These are phyloP conservation scores for Brachyistius frenatus DNA, from an alignment of 2,113 vertebrate genomes.

Conservation along the genomic window DNA sequence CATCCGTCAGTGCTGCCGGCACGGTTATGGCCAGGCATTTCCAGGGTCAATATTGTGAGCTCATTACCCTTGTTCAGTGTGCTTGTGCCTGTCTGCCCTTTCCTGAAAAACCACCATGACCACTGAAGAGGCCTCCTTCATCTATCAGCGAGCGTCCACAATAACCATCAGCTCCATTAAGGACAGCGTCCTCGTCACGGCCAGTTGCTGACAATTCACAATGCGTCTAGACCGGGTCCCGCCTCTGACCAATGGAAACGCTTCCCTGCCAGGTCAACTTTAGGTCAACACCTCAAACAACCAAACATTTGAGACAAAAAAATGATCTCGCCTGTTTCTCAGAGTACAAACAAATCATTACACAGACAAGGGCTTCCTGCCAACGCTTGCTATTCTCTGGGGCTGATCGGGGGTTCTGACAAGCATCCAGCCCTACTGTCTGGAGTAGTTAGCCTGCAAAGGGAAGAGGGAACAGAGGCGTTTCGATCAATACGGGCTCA, in stretches of 20 bases:
- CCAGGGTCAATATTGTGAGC: constrained; percentile 57
- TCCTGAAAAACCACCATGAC: constrained; percentile 53
- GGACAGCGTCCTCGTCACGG: constrained; percentile 30
- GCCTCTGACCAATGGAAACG: constrained; percentile 29
- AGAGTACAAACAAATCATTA: constrained; percentile 68
- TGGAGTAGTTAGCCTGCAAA: constrained; percentile 61
- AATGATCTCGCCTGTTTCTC: constrained; percentile 49
- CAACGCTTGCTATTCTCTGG: constrained; percentile 61
- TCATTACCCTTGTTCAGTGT: constrained; percentile 51
- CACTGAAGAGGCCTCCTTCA: constrained; percentile 58
- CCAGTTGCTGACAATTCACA: constrained; percentile 41
- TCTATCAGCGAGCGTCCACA: constrained; percentile 64
- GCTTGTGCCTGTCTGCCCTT: constrained; percentile 38
- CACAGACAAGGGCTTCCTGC: constrained; percentile 56
- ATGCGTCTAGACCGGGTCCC: constrained; percentile 30
- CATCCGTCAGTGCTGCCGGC: constrained; percentile 9
- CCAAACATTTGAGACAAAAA: constrained; percentile 41
- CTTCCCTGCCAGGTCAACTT: constrained; percentile 54
- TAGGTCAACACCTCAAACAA: constrained; percentile 58
- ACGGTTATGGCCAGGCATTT: constrained; percentile 30
- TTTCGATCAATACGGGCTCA: constrained; percentile 79
- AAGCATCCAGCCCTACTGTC: constrained; percentile 64
- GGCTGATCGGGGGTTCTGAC: constrained; percentile 64
- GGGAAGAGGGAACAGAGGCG: constrained; percentile 57
- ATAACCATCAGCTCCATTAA: constrained; percentile 36